Conservation (phyloP, 2,888 invertebrate species). For the Lithophane leautieri region DNA sequence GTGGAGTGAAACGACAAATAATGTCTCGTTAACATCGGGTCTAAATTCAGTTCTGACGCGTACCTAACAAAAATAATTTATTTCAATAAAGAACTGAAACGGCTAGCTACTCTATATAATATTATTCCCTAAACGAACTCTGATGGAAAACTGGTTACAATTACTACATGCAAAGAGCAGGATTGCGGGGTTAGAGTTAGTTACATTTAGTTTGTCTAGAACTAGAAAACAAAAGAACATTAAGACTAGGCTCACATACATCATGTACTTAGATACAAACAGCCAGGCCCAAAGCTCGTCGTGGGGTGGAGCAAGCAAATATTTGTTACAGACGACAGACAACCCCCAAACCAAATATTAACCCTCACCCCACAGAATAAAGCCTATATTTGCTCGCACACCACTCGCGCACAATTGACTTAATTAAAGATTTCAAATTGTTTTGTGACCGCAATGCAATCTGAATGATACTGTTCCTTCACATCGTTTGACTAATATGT, state of each 20-base stretch:
- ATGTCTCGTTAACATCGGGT: slow-evolving; percentile 9
- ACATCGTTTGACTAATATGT: slow-evolving; percentile 9
- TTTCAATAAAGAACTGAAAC: not conserved
- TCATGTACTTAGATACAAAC: slow-evolving; percentile 47
- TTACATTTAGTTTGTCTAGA: slow-evolving; percentile 15
- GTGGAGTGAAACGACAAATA: slow-evolving; percentile 36
- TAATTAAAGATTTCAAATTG: slow-evolving; percentile 70
- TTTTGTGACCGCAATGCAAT: slow-evolving; percentile 52
- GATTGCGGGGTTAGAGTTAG: not conserved
- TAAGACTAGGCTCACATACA: slow-evolving; percentile 44
- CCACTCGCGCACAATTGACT: slow-evolving; percentile 55
- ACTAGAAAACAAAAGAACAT: slow-evolving; percentile 32
- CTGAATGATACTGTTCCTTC: slow-evolving; percentile 23
- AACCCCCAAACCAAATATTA: slow-evolving; percentile 60
- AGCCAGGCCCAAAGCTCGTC: slow-evolving; percentile 63
- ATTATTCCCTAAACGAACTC: not conserved
- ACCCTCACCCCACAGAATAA: slow-evolving; percentile 60
- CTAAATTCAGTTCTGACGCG: not conserved
- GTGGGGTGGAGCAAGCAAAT: slow-evolving; percentile 69
- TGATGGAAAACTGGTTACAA: slow-evolving; percentile 6
- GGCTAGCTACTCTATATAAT: not conserved
- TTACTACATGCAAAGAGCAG: slow-evolving; percentile 5
- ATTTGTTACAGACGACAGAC: slow-evolving; percentile 70
- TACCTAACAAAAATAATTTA: not conserved
- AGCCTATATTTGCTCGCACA: slow-evolving; percentile 61